Evolutionary conservation across 92 coral and sea anemone genomes (phyloP).

Genomic region (Epizoanthus illoricatus): DNA sequence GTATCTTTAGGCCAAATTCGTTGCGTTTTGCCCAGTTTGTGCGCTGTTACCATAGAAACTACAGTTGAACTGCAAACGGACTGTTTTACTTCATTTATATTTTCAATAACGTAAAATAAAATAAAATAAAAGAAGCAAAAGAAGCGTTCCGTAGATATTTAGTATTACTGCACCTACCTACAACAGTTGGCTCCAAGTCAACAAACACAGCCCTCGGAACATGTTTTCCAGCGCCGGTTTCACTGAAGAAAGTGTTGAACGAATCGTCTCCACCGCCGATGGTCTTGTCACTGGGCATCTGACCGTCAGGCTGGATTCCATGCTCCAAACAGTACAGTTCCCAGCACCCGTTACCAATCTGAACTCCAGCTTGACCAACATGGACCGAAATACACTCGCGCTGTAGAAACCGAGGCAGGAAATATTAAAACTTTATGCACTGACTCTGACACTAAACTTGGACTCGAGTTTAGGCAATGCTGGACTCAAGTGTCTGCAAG

Average conservation of each 20-base stretch:
- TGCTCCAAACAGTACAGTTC: constrained; percentile 97
- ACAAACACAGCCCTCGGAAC: constrained; percentile 96
- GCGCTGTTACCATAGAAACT: too few relatives aligned
- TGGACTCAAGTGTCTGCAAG: too few relatives aligned
- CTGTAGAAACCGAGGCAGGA: constrained; percentile 34
- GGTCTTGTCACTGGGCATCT: constrained; percentile 81
- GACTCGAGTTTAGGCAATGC: too few relatives aligned
- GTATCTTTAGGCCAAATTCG: too few relatives aligned
- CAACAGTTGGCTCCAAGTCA: constrained; percentile 95
- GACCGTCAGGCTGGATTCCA: constrained; percentile 94
- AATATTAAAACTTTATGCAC: not conserved
- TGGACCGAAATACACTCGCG: constrained; percentile 98
- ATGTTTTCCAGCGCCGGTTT: constrained; percentile 93
- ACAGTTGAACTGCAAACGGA: too few relatives aligned
- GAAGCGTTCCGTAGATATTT: too few relatives aligned
- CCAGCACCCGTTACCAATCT: constrained; percentile 95
- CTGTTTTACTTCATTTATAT: too few relatives aligned
- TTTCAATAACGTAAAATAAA: too few relatives aligned
- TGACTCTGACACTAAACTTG: too few relatives aligned
- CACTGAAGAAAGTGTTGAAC: constrained; percentile 96
- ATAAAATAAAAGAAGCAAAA: too few relatives aligned
- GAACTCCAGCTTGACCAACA: constrained; percentile 98
- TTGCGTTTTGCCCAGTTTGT: too few relatives aligned
- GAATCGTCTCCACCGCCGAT: constrained; percentile 90
- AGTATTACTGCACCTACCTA: constrained; percentile 55